phyloP scores from a whole-genome alignment of 2,888 invertebrate species.

The Cerceris rybyensis region DNA sequence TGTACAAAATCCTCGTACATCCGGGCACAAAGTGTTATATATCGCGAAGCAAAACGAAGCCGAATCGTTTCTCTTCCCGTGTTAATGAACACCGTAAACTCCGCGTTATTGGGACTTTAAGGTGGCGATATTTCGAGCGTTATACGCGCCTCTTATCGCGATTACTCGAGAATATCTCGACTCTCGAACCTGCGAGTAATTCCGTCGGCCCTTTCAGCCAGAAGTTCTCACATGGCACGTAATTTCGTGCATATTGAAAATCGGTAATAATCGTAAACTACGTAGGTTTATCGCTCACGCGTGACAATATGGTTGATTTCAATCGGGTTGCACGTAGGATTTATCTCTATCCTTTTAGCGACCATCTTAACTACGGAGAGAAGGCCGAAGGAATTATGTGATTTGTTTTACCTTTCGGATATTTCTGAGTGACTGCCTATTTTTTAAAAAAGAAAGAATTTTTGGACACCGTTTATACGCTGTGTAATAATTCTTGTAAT shows the following conservation, averaged over 20 bases:
- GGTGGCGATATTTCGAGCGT: background rate
- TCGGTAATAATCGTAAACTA: constrained; percentile 36
- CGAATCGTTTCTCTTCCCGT: background rate
- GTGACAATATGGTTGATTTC: constrained; percentile 23
- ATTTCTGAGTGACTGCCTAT: background rate
- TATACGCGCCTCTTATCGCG: constrained; percentile 16
- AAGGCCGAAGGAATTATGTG: background rate
- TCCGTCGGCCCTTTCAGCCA: background rate
- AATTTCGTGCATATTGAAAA: constrained; percentile 5
- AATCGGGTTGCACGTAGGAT: constrained; percentile 26
- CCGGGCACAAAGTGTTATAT: constrained; percentile 19
- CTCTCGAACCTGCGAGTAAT: constrained; percentile 8
- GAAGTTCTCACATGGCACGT: background rate
- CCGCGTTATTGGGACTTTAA: constrained; percentile 24
- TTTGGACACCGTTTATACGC: too few species aligned
- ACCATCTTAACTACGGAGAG: background rate
- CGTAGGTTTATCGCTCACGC: constrained; percentile 27
- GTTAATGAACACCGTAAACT: constrained; percentile 39
- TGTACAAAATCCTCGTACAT: constrained; percentile 32
- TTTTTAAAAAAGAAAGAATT: background rate
- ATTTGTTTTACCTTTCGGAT: background rate
- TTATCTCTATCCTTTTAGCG: constrained; percentile 29
- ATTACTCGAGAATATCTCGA: constrained; percentile 19
- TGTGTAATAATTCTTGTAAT: too few species aligned
- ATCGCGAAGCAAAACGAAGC: constrained; percentile 3